Evolutionary conservation across 2,113 vertebrate genomes (phyloP).

Genomic region (Bufo gargarizans): DNA sequence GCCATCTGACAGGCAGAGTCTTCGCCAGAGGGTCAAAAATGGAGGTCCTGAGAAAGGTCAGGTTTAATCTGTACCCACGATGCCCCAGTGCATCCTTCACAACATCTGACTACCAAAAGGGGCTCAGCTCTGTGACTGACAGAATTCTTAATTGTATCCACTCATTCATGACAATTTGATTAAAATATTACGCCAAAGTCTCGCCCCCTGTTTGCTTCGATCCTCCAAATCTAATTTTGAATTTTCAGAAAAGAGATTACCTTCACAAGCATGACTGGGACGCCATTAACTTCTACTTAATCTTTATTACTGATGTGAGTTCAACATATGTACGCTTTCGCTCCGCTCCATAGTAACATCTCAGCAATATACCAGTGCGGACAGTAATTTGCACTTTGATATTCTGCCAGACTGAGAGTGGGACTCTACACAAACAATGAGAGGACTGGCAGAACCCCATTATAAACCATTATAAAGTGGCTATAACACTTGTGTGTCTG

Average conservation of each 20-base stretch:
- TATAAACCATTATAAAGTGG: background rate
- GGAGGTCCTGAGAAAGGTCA: slow-evolving; percentile 80
- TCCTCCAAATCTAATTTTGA: slow-evolving; percentile 99
- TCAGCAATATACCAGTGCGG: slow-evolving; percentile 69
- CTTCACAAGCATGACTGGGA: slow-evolving; percentile 95
- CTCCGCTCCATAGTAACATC: slow-evolving; percentile 75
- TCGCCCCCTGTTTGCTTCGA: slow-evolving; percentile 98
- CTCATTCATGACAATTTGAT: slow-evolving; percentile 99
- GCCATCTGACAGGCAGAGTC: slow-evolving; percentile 70
- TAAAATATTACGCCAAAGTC: slow-evolving; percentile 99
- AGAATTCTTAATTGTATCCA: slow-evolving; percentile 99
- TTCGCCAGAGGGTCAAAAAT: slow-evolving; percentile 74
- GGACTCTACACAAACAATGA: background rate
- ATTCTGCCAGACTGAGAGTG: slow-evolving; percentile 63
- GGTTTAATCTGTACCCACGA: slow-evolving; percentile 72
- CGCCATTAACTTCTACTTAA: slow-evolving; percentile 99
- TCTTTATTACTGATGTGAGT: slow-evolving; percentile 96
- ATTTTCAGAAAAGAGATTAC: slow-evolving; percentile 98
- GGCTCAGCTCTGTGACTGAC: slow-evolving; percentile 91
- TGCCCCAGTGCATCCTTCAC: slow-evolving; percentile 73
- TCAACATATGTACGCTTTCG: slow-evolving; percentile 95
- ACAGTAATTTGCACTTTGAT: slow-evolving; percentile 69
- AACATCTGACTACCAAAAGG: slow-evolving; percentile 86
- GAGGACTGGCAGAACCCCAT: background rate
- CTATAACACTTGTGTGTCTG: background rate